A percentile compares a stretch with the other conserved stretches of the same genome.
Conservation (phyloP, 1,140 invertebrate species). For the Bicyclus anynana region DNA sequence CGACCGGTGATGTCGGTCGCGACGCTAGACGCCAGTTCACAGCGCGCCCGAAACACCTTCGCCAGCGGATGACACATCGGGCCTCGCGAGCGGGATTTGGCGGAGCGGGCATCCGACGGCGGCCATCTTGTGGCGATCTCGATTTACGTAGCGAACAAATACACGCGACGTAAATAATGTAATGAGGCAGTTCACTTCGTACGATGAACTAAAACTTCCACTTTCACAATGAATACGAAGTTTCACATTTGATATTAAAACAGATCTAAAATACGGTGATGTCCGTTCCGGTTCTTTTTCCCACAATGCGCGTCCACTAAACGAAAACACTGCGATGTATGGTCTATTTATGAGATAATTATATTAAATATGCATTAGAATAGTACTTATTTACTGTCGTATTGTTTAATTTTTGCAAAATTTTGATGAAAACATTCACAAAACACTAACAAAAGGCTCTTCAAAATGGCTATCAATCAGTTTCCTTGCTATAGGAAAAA, state of each 20-base stretch:
- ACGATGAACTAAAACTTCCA: conserved; percentile 25
- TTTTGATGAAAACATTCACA: conserved; percentile 74
- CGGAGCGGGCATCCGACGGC: conserved; percentile 67
- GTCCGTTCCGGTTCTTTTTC: conserved; percentile 68
- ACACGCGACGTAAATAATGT: conserved; percentile 67
- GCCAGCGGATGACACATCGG: conserved; percentile 67
- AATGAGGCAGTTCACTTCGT: conserved; percentile 25
- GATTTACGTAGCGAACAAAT: conserved; percentile 70
- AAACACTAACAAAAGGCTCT: conserved; percentile 77
- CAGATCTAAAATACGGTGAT: conserved; percentile 47
- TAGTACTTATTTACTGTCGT: conserved; percentile 39
- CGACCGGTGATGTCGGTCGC: conserved; percentile 52
- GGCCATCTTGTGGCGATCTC: conserved; percentile 74
- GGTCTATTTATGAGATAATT: conserved; percentile 25
- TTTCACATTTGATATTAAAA: conserved; percentile 37
- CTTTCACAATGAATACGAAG: conserved; percentile 25
- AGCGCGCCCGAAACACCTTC: conserved; percentile 54
- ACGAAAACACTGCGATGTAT: conserved; percentile 52
- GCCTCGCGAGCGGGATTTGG: conserved; percentile 68
- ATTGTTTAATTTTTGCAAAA: conserved; percentile 51
- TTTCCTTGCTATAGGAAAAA: conserved; percentile 71
- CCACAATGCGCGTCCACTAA: conserved; percentile 62
- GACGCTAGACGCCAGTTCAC: conserved; percentile 59
- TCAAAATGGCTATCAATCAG: conserved; percentile 77
- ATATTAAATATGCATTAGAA: conserved; percentile 30